These are phyloP conservation scores for Mungos mungo DNA, from an alignment of 2,113 vertebrate species.

Conservation along the genomic window DNA sequence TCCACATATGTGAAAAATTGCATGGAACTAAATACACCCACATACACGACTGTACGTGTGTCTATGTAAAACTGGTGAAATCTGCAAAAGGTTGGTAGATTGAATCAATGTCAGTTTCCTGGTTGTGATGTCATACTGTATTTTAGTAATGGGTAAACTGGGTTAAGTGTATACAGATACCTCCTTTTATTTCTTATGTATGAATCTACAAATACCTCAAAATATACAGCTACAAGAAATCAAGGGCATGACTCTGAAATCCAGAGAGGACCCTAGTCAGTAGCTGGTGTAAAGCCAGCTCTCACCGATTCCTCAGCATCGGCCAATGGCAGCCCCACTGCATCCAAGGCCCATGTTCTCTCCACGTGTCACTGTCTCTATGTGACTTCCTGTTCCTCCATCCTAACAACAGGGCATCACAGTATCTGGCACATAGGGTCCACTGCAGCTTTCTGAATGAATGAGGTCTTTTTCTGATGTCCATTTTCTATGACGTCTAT, in stretches of 20 bases:
- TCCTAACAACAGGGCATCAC: neutral
- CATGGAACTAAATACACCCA: neutral
- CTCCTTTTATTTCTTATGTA: constrained; percentile 18
- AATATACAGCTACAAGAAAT: neutral
- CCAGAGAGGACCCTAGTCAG: neutral
- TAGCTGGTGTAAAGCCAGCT: neutral
- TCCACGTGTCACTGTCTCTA: neutral
- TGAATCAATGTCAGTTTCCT: neutral
- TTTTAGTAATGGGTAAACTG: neutral
- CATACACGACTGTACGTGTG: neutral
- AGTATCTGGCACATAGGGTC: neutral
- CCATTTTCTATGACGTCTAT: neutral
- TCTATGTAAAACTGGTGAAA: neutral
- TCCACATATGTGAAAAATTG: neutral
- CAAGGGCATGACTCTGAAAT: neutral
- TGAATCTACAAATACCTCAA: neutral
- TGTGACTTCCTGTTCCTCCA: neutral
- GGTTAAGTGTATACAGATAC: neutral
- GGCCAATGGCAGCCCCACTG: neutral
- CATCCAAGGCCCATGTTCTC: neutral
- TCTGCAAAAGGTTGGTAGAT: neutral
- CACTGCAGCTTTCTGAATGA: neutral
- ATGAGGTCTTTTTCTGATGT: neutral
- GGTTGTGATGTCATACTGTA: neutral
- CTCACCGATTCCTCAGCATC: neutral